phyloP scores from a whole-genome alignment of 2,888 invertebrate species.

The Eupithecia abbreviata region DNA sequence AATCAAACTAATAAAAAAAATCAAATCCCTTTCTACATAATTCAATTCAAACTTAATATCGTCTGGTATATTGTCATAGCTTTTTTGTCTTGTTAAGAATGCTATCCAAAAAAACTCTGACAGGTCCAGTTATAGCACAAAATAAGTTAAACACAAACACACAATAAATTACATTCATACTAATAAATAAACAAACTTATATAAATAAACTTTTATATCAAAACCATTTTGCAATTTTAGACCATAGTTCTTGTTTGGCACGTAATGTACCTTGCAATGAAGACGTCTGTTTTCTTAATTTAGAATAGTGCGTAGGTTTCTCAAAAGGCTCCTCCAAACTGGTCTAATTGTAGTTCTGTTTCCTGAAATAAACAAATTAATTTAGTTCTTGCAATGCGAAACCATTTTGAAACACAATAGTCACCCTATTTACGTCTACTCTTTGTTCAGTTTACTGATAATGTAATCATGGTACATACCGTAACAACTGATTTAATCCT shows the following conservation, averaged over 20 bases:
- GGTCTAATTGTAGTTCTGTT: neutral
- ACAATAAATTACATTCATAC: slow-evolving; percentile 38
- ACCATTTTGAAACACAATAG: neutral
- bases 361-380: slow-evolving; percentile 1
- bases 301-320: neutral
- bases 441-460: neutral
- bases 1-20: neutral
- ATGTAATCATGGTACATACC: neutral
- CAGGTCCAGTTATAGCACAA: neutral
- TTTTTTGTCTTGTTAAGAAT: neutral
- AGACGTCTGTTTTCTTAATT: neutral
- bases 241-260: neutral
- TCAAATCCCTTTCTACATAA: neutral
- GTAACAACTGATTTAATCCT: neutral
- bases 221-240: neutral
- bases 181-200: slow-evolving; percentile 7
- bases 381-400: neutral
- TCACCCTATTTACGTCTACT: neutral
- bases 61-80: neutral
- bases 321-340: neutral
- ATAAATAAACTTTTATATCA: neutral
- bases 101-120: neutral
- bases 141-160: slow-evolving; percentile 13
- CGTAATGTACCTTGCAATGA: neutral
- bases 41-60: neutral